Evolutionary conservation across 2,888 invertebrate species (phyloP), one percentile per base, ranked within the genome.

Genomic region (Sarcophaga subvicina): DNA sequence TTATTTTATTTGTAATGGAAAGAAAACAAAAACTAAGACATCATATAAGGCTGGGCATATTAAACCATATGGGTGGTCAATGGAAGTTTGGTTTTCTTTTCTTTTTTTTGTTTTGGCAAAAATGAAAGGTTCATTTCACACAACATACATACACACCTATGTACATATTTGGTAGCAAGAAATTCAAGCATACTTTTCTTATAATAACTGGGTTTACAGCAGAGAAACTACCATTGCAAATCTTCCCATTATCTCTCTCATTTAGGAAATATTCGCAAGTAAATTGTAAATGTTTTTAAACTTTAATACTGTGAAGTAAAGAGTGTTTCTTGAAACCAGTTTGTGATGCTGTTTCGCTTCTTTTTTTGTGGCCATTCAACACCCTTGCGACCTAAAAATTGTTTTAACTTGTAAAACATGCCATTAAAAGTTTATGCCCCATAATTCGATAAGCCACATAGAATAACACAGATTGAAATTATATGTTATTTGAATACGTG

Each of bases 351-450:
- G 37, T 62, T 70, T 20, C 1, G 4, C n/a, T 59, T 67, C 25
- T 71, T 67, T 37, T 72, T 77, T 5, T 76, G 72, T 69, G 47
- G 63, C 76, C 71, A 88, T 86, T 81, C 86, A 86, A 88, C 84
- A 86, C 88, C 88, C 88, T 88, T 84, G 77, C 80, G 86, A 80
- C 86, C 86, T 66, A 86, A 77, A 84, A 77, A 86, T 88, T 84
- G 47, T 82, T 69, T 75, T 49, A 77, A 87, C 78, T 79, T 84
- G 84, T 82, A 75, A 80, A 71, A 83, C 83, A 59, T 77, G 80
- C 82, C 78, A 66, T 77, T 67, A 80, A 75, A 70, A 76, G 76
- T 76, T 85, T 77, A 72, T 76, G 75, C 64, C 78, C 37, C 80
- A 75, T 80, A 85, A 66, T 60, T 66, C 66, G 66, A 84, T 71